Evolutionary conservation across 2,113 vertebrate genomes (phyloP), one percentile per base, ranked within the genome.

Genomic region (Physeter macrocephalus): DNA sequence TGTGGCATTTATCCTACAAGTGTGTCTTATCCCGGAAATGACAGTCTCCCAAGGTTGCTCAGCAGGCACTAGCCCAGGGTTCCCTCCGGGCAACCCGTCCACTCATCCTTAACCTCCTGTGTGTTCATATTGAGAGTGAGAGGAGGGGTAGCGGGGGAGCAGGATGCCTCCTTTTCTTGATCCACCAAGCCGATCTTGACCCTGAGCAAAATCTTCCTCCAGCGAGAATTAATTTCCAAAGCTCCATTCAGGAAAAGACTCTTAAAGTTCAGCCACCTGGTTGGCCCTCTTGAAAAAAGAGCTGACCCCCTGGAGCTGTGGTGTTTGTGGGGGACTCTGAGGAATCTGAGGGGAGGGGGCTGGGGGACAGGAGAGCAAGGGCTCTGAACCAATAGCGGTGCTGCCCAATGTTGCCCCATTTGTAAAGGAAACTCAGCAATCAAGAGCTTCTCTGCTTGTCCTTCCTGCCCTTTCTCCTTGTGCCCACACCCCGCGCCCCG

Each of bases 391-490:
- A 96, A 77, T 10, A 29, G 20, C 1, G 0, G 0, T 2, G 18
- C 94, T 95, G 81, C 88, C 88, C 90, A 88, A 66, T 12, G 31
- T 92, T 87, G 67, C 93, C 80, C 57, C 77, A 84, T 75, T 25
- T 72, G 27, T 69, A 75, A 96, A 92, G 95, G 80, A 92, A 95
- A 52, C 49, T 92, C 64, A 8, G 96, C 59, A 81, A 96, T 78
- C 89, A 95, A 92, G 93, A 43, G 83, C 64, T 64, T 23, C 74
- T 94, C 95, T 62, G 31, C 59, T 20, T 27, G 0, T 41, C n/a
- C 82, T 66, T 93, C 89, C 85, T 71, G 81, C 9, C 18, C 7
- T 59, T 81, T 41, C 74, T 54, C 23, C 59, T 4, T 9, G 4
- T 10, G 11, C 87, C 67, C 66, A 14, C 49, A 15, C 43, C 86